These are phyloP conservation scores for Garrulus glandarius DNA, from an alignment of 2,797 vertebrate genomes.

Conservation along the genomic window DNA sequence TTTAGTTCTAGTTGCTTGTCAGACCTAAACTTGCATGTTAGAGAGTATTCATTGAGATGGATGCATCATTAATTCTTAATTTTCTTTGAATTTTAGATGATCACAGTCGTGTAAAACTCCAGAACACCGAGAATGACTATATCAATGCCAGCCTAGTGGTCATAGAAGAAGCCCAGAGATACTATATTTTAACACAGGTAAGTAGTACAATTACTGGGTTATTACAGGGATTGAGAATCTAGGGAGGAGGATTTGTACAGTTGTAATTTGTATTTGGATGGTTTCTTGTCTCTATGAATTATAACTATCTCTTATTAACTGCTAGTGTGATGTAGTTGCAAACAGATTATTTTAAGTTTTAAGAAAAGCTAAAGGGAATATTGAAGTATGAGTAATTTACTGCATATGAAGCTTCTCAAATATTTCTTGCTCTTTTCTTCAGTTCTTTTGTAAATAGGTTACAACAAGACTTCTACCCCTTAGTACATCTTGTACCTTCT, in stretches of 20 bases:
- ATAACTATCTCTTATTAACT: background rate
- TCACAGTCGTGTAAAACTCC: constrained; percentile 94
- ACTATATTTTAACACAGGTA: constrained; percentile 93
- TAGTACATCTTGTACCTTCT: background rate
- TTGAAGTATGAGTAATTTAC: background rate
- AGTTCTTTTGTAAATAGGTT: background rate
- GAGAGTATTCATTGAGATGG: background rate
- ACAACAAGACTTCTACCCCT: background rate
- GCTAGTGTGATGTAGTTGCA: background rate
- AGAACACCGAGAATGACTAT: constrained; percentile 93
- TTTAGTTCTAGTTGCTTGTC: background rate
- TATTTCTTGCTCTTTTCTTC: background rate
- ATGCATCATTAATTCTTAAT: background rate
- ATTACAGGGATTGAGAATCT: background rate
- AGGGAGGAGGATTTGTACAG: background rate
- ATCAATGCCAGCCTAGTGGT: constrained; percentile 94
- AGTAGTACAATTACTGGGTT: constrained; percentile 31
- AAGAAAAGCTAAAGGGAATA: background rate
- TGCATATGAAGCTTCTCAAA: background rate
- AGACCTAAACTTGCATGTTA: background rate
- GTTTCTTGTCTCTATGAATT: background rate
- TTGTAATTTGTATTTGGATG: background rate
- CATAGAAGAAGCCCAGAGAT: constrained; percentile 92
- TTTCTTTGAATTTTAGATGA: constrained; percentile 83
- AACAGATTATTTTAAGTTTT: background rate